Evolutionary conservation across 1,140 invertebrate species (phyloP), one percentile per base, ranked within the genome.

Genomic region (Tetragnatha versicolor): DNA sequence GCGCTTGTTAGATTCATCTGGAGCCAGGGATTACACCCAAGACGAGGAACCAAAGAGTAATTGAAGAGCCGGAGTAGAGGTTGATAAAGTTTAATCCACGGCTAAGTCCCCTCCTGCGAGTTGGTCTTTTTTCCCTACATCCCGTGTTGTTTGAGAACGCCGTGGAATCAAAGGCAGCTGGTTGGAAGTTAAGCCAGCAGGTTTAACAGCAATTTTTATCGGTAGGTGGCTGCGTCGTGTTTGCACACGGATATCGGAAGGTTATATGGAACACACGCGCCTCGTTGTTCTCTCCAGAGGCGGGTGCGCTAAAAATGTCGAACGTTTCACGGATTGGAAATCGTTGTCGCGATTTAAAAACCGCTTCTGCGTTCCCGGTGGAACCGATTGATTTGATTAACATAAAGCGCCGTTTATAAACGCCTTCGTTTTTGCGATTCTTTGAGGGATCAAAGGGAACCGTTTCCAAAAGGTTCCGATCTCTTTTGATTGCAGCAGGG

Each of bases 1-100:
- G 29, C 27, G 39, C 70, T 75, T 75, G 72, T 75, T 75, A 75
- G 25, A 12, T 63, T 17, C 35, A 58, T 42, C 33, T 33, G 37
- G 29, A 25, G 33, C 6, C 7, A 55, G 58, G 55, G 72, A 75
- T 75, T 75, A 75, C n/a, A 10, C 7, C n/a, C 22, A 49, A 29
- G 55, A 29, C n/a, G 42, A 61, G 22, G 49, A 55, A 25, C 33
- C 31, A 61, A 69, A 51, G 25, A 17, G 72, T 75, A 75, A 75
- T 75, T 75, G 72, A 75, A 45, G 61, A 12, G 25, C 45, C 20
- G 65, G 39, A 20, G 14, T 27, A 37, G 25, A 39, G 37, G 17
- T 63, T 49, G 72, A 75, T 75, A 75, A 75, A 75, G 27, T 75
- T 75, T 75, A 75, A 75, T 75, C 72, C 72, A 63, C 37, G 37